Percentiles rank a stretch among this genome's conserved stretches.
Evolutionary conservation across 2,113 vertebrate genomes (phyloP).

Genomic region (Manacus vitellinus): DNA sequence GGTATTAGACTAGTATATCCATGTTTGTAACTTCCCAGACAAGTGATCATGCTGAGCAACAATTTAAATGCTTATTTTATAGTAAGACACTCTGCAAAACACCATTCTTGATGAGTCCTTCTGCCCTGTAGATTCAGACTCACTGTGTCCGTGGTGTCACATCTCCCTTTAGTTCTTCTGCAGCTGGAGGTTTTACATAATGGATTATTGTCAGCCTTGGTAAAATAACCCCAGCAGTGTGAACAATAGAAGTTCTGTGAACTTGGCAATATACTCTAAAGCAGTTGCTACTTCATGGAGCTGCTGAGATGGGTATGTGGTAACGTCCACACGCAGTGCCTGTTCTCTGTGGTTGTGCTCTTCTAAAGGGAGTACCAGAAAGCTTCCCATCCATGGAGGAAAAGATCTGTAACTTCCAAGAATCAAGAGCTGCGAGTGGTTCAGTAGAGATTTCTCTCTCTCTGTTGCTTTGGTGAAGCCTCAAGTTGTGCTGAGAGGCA

Average conservation of each 20-base stretch:
- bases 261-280: not conserved
- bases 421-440: not conserved
- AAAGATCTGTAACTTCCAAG: fast-evolving
- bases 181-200: not conserved
- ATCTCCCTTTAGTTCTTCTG: not conserved
- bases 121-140: not conserved
- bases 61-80: not conserved
- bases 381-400: not conserved
- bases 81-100: fast-evolving
- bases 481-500: not conserved
- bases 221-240: not conserved
- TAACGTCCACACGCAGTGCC: fast-evolving
- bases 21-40: not conserved
- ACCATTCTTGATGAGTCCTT: not conserved
- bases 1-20: not conserved
- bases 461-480: too few species aligned
- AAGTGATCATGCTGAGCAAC: not conserved
- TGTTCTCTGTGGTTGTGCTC: not conserved
- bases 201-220: not conserved
- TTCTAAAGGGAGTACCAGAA: not conserved
- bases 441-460: not conserved
- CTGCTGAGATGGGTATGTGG: not conserved
- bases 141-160: not conserved
- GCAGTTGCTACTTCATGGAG: not conserved
- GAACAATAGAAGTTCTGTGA: not conserved